phyloP scores from a whole-genome alignment of 92 coral and sea anemone genomes.

The Virgularia gustaviana region DNA sequence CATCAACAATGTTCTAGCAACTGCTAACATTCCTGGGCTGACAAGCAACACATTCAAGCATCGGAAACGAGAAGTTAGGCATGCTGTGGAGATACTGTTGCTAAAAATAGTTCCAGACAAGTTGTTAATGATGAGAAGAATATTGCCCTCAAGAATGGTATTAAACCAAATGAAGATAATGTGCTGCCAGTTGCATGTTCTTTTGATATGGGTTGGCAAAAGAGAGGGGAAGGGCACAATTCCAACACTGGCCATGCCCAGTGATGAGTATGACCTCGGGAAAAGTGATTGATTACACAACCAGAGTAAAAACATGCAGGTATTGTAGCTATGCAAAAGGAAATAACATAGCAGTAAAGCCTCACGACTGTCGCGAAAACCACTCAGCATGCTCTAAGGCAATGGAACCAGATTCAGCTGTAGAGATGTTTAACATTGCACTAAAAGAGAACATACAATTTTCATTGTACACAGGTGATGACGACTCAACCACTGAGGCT shows the following conservation, averaged over 20 bases:
- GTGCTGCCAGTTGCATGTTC: background rate
- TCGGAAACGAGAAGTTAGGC: background rate
- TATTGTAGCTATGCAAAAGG: too few species aligned
- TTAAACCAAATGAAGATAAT: background rate
- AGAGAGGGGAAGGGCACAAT: background rate
- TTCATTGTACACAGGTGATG: background rate
- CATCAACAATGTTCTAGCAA: too few species aligned
- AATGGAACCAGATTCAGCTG: too few species aligned
- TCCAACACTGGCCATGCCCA: background rate
- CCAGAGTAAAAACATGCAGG: background rate
- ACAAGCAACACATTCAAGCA: background rate
- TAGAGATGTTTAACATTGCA: background rate
- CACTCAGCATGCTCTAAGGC: background rate
- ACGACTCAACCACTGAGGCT: slow-evolving; percentile 7
- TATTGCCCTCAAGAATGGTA: background rate
- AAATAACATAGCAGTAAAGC: too few species aligned
- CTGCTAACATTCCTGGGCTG: background rate
- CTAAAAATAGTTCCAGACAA: background rate
- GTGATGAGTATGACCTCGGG: background rate
- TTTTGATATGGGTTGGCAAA: too few species aligned
- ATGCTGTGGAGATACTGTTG: background rate
- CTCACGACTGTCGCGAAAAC: background rate
- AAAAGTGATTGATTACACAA: background rate
- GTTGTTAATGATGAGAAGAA: background rate
- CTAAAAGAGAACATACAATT: background rate